Conservation (phyloP, 2,113 vertebrate genomes). For the Megaceryle torquata region DNA sequence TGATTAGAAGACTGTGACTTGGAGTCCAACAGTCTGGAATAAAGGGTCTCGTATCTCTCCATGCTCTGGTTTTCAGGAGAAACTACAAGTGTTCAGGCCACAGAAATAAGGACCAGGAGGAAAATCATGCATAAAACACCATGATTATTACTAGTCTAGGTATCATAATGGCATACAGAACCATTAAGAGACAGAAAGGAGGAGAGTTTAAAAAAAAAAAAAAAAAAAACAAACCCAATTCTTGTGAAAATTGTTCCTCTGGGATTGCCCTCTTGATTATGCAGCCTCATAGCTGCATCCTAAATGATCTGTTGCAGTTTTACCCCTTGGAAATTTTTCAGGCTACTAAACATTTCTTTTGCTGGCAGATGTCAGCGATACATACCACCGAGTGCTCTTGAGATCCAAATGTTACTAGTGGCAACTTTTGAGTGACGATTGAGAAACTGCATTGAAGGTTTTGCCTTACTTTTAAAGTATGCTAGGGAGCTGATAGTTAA, state of each 20-base stretch:
- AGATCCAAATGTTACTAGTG: neutral
- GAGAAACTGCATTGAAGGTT: neutral
- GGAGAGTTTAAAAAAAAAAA: neutral
- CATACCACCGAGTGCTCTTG: neutral
- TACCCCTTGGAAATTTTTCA: neutral
- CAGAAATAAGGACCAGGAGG: neutral
- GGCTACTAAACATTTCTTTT: neutral
- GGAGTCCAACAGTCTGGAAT: neutral
- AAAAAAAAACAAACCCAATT: neutral
- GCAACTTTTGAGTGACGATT: neutral
- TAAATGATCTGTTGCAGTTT: neutral
- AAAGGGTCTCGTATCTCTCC: neutral
- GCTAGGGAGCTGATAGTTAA: neutral
- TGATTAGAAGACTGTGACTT: neutral
- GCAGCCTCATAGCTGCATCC: neutral
- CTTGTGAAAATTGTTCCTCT: neutral
- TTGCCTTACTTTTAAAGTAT: neutral
- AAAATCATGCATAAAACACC: neutral
- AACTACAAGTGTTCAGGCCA: neutral
- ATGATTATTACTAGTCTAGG: neutral
- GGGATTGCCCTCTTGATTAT: neutral
- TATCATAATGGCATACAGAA: neutral
- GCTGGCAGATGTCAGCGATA: neutral
- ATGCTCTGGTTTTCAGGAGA: neutral
- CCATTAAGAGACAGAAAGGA: neutral